phyloP scores from a whole-genome alignment of 2,797 vertebrate species.

The Cottoperca gobio region DNA sequence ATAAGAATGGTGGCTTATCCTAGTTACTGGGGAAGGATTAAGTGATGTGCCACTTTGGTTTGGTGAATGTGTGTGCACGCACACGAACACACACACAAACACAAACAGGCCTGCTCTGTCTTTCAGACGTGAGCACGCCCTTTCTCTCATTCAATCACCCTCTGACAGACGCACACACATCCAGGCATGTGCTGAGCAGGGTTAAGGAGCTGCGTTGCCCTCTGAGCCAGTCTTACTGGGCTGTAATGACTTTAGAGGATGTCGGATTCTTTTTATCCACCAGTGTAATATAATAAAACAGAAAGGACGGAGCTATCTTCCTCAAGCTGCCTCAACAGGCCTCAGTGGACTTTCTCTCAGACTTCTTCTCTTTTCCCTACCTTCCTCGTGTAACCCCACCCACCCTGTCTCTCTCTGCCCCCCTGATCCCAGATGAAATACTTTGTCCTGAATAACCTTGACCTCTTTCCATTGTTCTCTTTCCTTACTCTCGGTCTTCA shows the following conservation, averaged over 20 bases:
- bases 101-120: constrained; percentile 33
- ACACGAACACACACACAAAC: constrained; percentile 6
- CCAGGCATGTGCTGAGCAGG: constrained; percentile 65
- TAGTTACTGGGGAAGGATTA: constrained; percentile 80
- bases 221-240: constrained; percentile 71
- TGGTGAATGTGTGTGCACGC: constrained; percentile 21
- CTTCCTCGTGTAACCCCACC: constrained; percentile 25
- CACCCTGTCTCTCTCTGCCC: constrained; percentile 5
- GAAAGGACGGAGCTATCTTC: constrained; percentile 58
- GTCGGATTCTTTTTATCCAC: constrained; percentile 76
- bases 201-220: constrained; percentile 74
- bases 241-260: constrained; percentile 79
- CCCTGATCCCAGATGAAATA: constrained; percentile 37
- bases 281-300: constrained; percentile 75
- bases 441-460: constrained; percentile 50
- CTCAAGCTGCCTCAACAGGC: constrained; percentile 50
- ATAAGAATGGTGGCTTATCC: constrained; percentile 80
- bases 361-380: constrained; percentile 14
- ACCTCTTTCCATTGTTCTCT: constrained; percentile 41
- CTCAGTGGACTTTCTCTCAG: constrained; percentile 35
- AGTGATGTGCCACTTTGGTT: constrained; percentile 67
- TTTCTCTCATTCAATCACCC: constrained; percentile 47
- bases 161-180: constrained; percentile 45
- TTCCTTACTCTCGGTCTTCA: constrained; percentile 7
- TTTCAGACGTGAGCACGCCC: constrained; percentile 13